Base-by-base conservation (phyloP, 2,113 vertebrate species). In the Nerophis ophidion region DNA sequence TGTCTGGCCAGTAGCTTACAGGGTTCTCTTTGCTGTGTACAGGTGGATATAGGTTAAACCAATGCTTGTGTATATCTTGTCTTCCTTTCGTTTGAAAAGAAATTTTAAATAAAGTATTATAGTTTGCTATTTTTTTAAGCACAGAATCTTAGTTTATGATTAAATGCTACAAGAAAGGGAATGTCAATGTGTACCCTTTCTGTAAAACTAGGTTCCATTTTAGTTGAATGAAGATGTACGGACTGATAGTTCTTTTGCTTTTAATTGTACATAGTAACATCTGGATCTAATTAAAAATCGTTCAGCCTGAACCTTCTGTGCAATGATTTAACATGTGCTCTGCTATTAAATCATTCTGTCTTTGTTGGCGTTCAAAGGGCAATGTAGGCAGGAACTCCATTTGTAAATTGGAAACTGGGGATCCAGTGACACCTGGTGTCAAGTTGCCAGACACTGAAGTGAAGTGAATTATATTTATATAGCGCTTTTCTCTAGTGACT, bases 31-130 rank as follows among this genome's bases (percentile, higher is more conserved):
- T 83, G 80, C 79, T 91, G 88, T 92, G 90, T 92, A 89, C 86
- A 93, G 90, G 85, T 81, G 70, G 26, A 87, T 84, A 85, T 91
- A 91, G 88, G 86, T 82, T 84, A 85, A 89, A 86, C 72, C 89
- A 86, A 91, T 84, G 90, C 85, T 87, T 61, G 86, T 95, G 93
- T 94, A 91, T 91, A 94, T 91, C 90, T 82, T 78, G 91, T 90
- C 88, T 95, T 91, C 88, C 84, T 89, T 88, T 83, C 83, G 76
- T 89, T 89, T 88, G 58, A 81, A 84, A 90, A 85, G 69, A 88
- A 74, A 91, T 91, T 90, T 92, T 91, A 92, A 96, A 91, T 92
- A 81, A 93, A 90, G 87, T 93, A 91, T 92, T 92, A 93, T 93
- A 94, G 91, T 90, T 89, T 91, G 86, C 77, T 75, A 88, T 91